Conservation (phyloP, 2,888 invertebrate genomes). For the Nomada ferruginata region DNA sequence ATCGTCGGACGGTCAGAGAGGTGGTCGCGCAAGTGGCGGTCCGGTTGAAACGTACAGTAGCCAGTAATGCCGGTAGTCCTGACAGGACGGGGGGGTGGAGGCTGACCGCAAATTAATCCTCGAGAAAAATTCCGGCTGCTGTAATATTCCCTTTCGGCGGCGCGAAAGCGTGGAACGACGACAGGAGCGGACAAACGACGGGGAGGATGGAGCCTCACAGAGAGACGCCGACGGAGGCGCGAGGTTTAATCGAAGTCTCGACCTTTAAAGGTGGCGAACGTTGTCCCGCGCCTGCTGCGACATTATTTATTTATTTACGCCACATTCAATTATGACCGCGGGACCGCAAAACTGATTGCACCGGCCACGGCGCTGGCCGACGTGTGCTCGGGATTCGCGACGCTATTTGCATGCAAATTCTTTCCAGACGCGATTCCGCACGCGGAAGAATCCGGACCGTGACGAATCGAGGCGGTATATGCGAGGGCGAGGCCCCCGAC, state of each 20-base stretch:
- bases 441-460: slow-evolving; percentile 69
- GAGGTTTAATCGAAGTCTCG: slow-evolving; percentile 80
- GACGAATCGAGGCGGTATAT: slow-evolving; percentile 60
- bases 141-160: slow-evolving; percentile 77
- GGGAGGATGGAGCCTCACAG: slow-evolving; percentile 51
- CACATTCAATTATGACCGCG: slow-evolving; percentile 82
- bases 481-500: slow-evolving; percentile 38
- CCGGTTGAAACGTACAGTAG: slow-evolving; percentile 66
- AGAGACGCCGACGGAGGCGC: slow-evolving; percentile 71
- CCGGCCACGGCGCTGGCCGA: slow-evolving; percentile 46
- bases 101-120: slow-evolving; percentile 80
- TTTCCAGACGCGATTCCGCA: slow-evolving; percentile 64
- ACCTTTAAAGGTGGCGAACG: slow-evolving; percentile 76
- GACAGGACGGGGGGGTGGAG: slow-evolving; percentile 60
- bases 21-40: slow-evolving; percentile 67
- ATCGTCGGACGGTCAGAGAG: slow-evolving; percentile 63
- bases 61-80: slow-evolving; percentile 72
- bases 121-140: slow-evolving; percentile 74
- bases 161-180: slow-evolving; percentile 27
- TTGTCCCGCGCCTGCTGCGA: slow-evolving; percentile 69
- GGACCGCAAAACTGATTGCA: slow-evolving; percentile 82
- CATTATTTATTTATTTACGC: slow-evolving; percentile 84
- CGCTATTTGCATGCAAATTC: slow-evolving; percentile 82
- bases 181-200: neutral
- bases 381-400: slow-evolving; percentile 75